Evolutionary conservation across 2,797 vertebrate species (phyloP).

Genomic region (Malacoctenus gilli): DNA sequence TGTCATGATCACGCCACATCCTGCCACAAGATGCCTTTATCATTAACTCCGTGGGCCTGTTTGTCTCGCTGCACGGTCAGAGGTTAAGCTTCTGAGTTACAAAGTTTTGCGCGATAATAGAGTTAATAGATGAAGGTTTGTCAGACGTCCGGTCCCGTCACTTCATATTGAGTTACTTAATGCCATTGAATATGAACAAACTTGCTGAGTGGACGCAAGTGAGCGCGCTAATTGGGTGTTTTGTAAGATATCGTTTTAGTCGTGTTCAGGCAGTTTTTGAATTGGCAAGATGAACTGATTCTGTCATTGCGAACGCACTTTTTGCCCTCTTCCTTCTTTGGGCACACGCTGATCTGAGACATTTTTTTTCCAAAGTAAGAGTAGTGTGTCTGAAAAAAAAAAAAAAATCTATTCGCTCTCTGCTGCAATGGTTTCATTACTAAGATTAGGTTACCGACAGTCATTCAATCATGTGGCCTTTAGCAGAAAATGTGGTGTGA

Average conservation of each 20-base stretch:
- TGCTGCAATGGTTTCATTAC: conserved; percentile 44
- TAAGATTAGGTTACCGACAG: conserved; percentile 47
- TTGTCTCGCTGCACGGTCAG: conserved; percentile 48
- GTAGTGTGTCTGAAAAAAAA: neutral
- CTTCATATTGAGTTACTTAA: conserved; percentile 66
- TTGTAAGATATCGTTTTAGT: conserved; percentile 47
- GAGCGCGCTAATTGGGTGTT: conserved; percentile 58
- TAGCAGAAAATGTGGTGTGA: conserved; percentile 31
- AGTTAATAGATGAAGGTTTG: conserved; percentile 74
- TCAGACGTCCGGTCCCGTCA: conserved; percentile 29
- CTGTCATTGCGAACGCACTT: conserved; percentile 33
- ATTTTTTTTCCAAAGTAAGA: neutral
- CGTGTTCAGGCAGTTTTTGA: conserved; percentile 39
- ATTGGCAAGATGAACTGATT: conserved; percentile 39
- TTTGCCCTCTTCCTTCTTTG: conserved; percentile 13
- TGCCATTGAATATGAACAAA: conserved; percentile 50
- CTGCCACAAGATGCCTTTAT: conserved; percentile 66
- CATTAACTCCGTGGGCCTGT: conserved; percentile 67
- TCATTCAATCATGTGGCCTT: conserved; percentile 54
- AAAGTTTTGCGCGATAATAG: conserved; percentile 48
- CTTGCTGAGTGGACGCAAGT: conserved; percentile 62
- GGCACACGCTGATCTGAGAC: conserved; percentile 16
- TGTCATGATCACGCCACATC: conserved; percentile 41
- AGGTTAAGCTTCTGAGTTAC: conserved; percentile 65
- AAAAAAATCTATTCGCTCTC: conserved; percentile 36